Base-by-base conservation (phyloP, 2,888 invertebrate genomes). In the Hipparchia sbordonii region DNA sequence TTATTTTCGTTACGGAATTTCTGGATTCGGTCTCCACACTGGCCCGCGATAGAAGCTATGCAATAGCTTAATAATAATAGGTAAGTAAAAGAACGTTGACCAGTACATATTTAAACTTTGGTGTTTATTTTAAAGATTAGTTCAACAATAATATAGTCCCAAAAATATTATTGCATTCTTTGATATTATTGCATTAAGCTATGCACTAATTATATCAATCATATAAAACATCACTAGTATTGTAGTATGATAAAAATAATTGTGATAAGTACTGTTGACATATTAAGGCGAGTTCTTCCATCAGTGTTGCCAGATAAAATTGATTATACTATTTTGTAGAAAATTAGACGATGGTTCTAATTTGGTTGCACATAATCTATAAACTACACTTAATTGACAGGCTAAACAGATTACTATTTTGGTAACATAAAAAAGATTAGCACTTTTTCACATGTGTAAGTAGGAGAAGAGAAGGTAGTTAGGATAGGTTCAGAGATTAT, bases 181-280 rank as follows among this genome's bases (percentile, higher is more conserved):
- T 77, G 69, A 76, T 33, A 13, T 77, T 60, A 48, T 48, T 48
- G 48, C 48, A 76, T 67, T 72, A 77, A 59, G 73, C 73, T 67
- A 71, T 59, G 63, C 63, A 68, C 48, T 68, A 59, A 61, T 56
- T 45, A 51, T 39, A 39, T 39, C 60, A 33, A 57, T 59, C 33
- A 51, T 59, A 66, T 45, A 73, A 76, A 65, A 60, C 46, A 71
- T n/a, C 72, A 72, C 45, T 65, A 67, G 54, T 52, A 63, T 61
- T 39, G 62, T 72, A 68, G 67, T 70, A 56, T 52, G 72, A 61
- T 76, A 77, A 81, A 79, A 81, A 74, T 78, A 51, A 74, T 72
- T 80, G 81, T 81, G 78, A 80, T 84, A 88, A 85, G 84, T 85
- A 85, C 84, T 79, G 80, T 77, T 77, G 76, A 77, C 72, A 33